Conservation (phyloP, 2,888 invertebrate genomes). For the Seladonia tumulorum region DNA sequence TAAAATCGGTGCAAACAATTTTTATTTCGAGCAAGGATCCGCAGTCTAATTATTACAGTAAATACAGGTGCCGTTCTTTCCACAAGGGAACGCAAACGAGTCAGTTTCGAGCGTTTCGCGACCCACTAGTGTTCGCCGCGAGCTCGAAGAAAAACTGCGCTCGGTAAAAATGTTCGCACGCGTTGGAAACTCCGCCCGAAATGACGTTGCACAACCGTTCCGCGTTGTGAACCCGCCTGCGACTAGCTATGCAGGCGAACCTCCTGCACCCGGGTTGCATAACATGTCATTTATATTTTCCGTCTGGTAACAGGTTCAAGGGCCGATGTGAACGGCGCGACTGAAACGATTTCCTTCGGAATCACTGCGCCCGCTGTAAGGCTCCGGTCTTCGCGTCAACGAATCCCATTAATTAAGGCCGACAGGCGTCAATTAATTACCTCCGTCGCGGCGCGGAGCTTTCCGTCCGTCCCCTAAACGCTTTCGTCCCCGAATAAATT, state of each 20-base stretch:
- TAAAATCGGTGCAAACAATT: background rate
- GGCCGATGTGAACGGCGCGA: background rate
- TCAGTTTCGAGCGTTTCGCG: background rate
- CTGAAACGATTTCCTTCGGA: constrained; percentile 25
- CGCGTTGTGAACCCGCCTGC: background rate
- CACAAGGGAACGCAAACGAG: background rate
- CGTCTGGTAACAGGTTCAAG: constrained; percentile 20
- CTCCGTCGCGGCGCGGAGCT: constrained; percentile 33
- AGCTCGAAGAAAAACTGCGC: background rate
- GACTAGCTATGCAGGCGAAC: background rate
- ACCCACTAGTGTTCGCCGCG: background rate
- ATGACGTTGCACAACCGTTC: background rate
- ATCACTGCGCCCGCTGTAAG: constrained; percentile 28
- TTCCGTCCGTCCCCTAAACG: constrained; percentile 27
- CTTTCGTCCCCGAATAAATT: constrained; percentile 35
- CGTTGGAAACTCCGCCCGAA: background rate
- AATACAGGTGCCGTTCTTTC: background rate
- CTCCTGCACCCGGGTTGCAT: background rate
- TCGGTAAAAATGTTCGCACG: background rate
- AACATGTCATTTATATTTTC: constrained; percentile 26
- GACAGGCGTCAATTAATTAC: constrained; percentile 52
- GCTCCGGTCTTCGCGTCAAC: constrained; percentile 23
- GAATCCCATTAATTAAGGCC: constrained; percentile 46
- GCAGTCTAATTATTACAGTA: background rate
- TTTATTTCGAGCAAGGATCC: background rate